These are phyloP conservation scores for Sparidentex hasta DNA, from an alignment of 2,797 vertebrate species.

Conservation along the genomic window DNA sequence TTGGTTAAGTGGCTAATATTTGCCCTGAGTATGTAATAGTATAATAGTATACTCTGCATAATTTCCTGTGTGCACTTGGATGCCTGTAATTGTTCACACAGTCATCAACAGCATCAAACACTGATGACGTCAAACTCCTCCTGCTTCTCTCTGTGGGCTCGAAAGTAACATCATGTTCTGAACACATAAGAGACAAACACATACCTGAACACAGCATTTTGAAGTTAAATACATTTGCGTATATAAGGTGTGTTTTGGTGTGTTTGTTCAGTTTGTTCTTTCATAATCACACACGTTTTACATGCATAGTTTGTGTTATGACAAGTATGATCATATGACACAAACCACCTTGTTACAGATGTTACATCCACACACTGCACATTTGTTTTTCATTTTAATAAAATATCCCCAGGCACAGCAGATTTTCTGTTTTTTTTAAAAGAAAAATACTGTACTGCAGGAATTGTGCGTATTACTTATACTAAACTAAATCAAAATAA, in stretches of 20 bases:
- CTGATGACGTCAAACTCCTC: neutral
- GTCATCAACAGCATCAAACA: neutral
- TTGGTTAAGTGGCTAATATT: neutral
- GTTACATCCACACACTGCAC: neutral
- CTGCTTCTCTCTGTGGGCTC: neutral
- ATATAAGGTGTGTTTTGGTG: neutral
- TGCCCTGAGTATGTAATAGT: neutral
- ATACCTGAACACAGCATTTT: neutral
- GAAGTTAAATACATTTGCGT: neutral
- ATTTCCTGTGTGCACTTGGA: neutral
- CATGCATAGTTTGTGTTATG: neutral
- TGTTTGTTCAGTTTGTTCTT: neutral
- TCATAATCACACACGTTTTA: neutral
- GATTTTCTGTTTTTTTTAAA: slow-evolving; percentile 43
- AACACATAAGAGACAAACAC: neutral
- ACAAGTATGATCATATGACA: neutral
- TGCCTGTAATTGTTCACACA: neutral
- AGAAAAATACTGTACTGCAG: neutral
- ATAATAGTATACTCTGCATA: neutral
- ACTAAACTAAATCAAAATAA: neutral
- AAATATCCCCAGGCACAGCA: slow-evolving; percentile 20
- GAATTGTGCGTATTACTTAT: neutral
- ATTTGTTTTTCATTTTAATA: slow-evolving; percentile 42
- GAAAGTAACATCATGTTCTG: slow-evolving; percentile 2
- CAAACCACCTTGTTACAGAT: slow-evolving; percentile 17